A percentile compares a stretch with the other conserved stretches of the same genome.
These are phyloP conservation scores for Pheosia tremula DNA, from an alignment of 2,888 invertebrate genomes.

Conservation along the genomic window DNA sequence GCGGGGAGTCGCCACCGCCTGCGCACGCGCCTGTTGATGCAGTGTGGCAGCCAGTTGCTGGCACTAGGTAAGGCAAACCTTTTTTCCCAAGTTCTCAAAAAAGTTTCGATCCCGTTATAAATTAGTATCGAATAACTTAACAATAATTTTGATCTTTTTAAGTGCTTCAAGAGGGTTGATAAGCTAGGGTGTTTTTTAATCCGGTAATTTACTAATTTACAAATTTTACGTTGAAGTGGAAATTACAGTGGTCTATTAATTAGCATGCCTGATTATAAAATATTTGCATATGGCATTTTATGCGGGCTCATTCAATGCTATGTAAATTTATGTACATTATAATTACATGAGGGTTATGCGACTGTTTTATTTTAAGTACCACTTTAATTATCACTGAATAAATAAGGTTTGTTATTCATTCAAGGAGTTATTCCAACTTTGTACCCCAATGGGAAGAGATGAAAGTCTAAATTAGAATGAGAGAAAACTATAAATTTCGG, in stretches of 20 bases:
- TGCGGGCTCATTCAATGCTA: conserved; percentile 18
- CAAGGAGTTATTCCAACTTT: not conserved
- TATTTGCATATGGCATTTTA: conserved; percentile 26
- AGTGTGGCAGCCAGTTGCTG: conserved; percentile 91
- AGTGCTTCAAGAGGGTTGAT: not conserved
- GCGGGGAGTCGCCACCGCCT: conserved; percentile 81
- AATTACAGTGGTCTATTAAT: conserved; percentile 32
- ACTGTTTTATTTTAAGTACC: conserved; percentile 15
- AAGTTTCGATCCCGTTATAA: too few species aligned
- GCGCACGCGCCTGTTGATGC: conserved; percentile 89
- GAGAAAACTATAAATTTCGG: too few species aligned
- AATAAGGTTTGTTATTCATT: conserved; percentile 11
- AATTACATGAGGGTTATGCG: conserved; percentile 16
- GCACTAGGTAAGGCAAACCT: conserved; percentile 84
- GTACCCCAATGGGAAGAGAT: not conserved
- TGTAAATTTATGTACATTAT: conserved; percentile 21
- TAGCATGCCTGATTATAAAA: conserved; percentile 26
- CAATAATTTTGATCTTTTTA: too few species aligned
- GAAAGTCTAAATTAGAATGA: too few species aligned
- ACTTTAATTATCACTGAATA: conserved; percentile 18
- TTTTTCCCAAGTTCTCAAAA: too few species aligned
- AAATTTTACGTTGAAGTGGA: conserved; percentile 22
- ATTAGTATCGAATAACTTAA: too few species aligned
- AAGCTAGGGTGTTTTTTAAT: conserved; percentile 10
- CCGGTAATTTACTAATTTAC: conserved; percentile 31